A percentile compares a stretch with the other conserved stretches of the same genome.
phyloP scores from a whole-genome alignment of 1,140 invertebrate genomes.

The Anoplolepis gracilipes region DNA sequence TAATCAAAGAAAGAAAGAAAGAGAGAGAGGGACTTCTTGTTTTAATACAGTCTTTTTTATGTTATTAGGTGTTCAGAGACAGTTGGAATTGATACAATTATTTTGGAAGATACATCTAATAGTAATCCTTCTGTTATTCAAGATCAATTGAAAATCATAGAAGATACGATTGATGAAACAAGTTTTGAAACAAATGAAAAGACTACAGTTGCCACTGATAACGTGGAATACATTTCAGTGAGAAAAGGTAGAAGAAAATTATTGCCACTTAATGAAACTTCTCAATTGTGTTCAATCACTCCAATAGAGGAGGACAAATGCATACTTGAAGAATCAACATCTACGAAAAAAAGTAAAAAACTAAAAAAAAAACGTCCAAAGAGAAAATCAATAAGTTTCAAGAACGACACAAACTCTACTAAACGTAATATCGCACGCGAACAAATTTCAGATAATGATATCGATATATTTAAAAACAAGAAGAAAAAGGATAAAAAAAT shows the following conservation, averaged over 20 bases:
- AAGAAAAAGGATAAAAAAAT: slow-evolving; percentile 60
- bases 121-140: background rate
- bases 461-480: background rate
- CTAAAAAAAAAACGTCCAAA: slow-evolving; percentile 27
- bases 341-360: slow-evolving; percentile 28
- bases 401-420: background rate
- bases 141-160: slow-evolving; percentile 58
- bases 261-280: slow-evolving; percentile 72
- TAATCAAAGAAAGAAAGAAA: background rate
- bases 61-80: slow-evolving; percentile 15
- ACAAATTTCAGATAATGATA: slow-evolving; percentile 35
- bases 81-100: slow-evolving; percentile 13
- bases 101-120: slow-evolving; percentile 18
- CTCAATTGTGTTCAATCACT: slow-evolving; percentile 75
- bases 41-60: background rate
- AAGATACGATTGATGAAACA: slow-evolving; percentile 68
- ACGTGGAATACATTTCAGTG: background rate
- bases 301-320: slow-evolving; percentile 61
- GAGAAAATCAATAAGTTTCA: slow-evolving; percentile 33
- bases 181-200: slow-evolving; percentile 28
- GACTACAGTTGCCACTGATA: background rate
- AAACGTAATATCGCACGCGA: background rate
- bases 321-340: background rate
- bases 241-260: slow-evolving; percentile 72
- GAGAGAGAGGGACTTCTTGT: too few relatives aligned